Base-by-base conservation (phyloP, 2,888 invertebrate genomes). In the Andricus curvator region DNA sequence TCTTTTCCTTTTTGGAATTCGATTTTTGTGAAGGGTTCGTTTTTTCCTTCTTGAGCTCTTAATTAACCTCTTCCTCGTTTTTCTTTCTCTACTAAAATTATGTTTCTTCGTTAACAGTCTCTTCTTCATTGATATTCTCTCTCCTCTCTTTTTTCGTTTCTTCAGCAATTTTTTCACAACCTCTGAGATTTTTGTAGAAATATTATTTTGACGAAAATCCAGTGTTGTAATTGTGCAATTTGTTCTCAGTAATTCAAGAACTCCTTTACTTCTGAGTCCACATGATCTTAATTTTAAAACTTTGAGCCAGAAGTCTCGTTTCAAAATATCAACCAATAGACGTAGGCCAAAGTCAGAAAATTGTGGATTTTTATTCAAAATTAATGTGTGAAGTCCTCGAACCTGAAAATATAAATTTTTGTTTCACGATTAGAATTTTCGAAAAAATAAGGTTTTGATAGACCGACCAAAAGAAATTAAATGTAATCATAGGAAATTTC, bases 301-400 rank as follows among this genome's bases (percentile, higher is more conserved):
- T 67, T 80, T 88, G 67, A 89, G 51, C 85, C 85, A 88, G 25
- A 84, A 84, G 37, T 89, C 86, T 44, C 82, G 83, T 56, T 84
- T 86, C 33, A 89, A 82, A 0, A 76, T 77, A 13, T 68, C 11
- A 25, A 51, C 67, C 65, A 89, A 78, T 8, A 76, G 70, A 1
- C 78, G 78, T 4, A 88, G 22, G 1, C 88, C 88, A 6, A 37
- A 68, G 76, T 89, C 86, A 1, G 85, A 78, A 15, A 89, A 83
- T 78, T 85, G 86, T 8, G 77, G 79, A 85, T 89, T 89, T 62
- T 70, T 78, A 29, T 86, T 84, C 37, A 89, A 77, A n/a, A 86
- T 80, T 65, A 89, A 65, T 2, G 83, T 82, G 11, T 77, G 85
- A 8, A 89, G 51, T 70, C 88, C 88, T 77, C 81, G 82, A 6